Evolutionary conservation across 2,797 vertebrate genomes (phyloP).

Genomic region (Enteromius fasciolatus): DNA sequence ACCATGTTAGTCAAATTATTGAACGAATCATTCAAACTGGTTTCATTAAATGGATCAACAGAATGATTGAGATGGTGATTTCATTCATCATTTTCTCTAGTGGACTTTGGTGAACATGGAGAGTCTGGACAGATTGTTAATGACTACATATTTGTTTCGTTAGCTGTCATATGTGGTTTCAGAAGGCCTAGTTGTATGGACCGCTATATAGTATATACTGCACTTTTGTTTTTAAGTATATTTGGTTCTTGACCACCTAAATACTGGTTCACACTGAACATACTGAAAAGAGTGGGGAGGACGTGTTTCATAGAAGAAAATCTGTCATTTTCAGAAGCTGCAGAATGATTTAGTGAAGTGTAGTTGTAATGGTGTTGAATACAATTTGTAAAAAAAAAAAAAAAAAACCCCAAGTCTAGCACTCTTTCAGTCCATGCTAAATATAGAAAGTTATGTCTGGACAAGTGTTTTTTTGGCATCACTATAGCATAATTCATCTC

Average conservation of each 20-base stretch:
- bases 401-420: too few species aligned
- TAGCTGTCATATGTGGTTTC: neutral
- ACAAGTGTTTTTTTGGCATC: neutral
- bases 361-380: too few species aligned
- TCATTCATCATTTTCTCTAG: neutral
- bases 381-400: too few species aligned
- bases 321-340: too few species aligned
- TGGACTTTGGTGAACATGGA: neutral
- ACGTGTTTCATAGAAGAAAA: neutral
- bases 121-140: neutral
- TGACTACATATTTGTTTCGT: neutral
- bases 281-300: neutral
- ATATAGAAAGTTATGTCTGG: too few species aligned
- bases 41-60: slow-evolving; percentile 8
- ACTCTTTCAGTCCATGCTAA: too few species aligned
- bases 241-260: neutral
- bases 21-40: slow-evolving; percentile 25
- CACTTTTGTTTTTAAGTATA: neutral
- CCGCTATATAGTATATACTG: neutral
- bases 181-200: neutral
- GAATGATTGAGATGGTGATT: neutral
- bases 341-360: too few species aligned
- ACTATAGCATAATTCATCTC: neutral
- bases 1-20: slow-evolving; percentile 3
- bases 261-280: neutral